phyloP scores from a whole-genome alignment of 2,888 invertebrate genomes.

The Sinodicranocentrus sp. region DNA sequence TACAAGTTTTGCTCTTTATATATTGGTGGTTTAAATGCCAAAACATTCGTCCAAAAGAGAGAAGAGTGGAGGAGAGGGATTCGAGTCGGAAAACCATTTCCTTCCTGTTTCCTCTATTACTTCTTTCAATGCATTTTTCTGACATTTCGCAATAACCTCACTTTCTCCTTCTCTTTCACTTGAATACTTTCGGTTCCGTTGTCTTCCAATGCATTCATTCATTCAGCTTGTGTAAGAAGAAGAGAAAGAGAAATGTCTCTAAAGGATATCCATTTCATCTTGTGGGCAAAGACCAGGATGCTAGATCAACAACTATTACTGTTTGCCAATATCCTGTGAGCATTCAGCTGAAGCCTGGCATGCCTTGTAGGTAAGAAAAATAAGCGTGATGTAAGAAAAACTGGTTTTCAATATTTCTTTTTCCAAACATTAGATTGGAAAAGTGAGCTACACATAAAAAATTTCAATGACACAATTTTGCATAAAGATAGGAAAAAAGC shows the following conservation, averaged over 20 bases:
- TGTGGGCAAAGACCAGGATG: conserved; percentile 18
- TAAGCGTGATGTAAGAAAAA: too few species aligned
- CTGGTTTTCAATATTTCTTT: too few species aligned
- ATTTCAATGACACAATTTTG: neutral
- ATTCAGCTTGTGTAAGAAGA: neutral
- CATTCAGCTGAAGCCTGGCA: neutral
- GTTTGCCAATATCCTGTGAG: conserved; percentile 50
- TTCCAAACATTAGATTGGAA: too few species aligned
- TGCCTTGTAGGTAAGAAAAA: conserved; percentile 19
- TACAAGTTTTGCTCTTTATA: neutral
- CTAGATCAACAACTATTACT: conserved; percentile 28
- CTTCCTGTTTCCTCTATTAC: conserved; percentile 33
- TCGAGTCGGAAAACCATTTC: conserved; percentile 28
- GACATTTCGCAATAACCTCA: conserved; percentile 58
- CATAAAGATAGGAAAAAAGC: neutral
- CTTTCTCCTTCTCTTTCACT: conserved; percentile 26
- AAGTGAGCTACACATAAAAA: neutral
- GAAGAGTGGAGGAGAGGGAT: neutral
- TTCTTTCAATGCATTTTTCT: conserved; percentile 45
- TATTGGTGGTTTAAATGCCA: conserved; percentile 23
- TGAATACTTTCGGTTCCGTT: neutral
- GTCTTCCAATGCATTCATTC: conserved; percentile 1
- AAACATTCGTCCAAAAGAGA: conserved; percentile 10
- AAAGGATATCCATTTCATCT: conserved; percentile 34
- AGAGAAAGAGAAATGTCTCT: neutral